A percentile compares a stretch with the other conserved stretches of the same genome.
phyloP scores from a whole-genome alignment of 1,140 invertebrate species.

The Heliconius congener region DNA sequence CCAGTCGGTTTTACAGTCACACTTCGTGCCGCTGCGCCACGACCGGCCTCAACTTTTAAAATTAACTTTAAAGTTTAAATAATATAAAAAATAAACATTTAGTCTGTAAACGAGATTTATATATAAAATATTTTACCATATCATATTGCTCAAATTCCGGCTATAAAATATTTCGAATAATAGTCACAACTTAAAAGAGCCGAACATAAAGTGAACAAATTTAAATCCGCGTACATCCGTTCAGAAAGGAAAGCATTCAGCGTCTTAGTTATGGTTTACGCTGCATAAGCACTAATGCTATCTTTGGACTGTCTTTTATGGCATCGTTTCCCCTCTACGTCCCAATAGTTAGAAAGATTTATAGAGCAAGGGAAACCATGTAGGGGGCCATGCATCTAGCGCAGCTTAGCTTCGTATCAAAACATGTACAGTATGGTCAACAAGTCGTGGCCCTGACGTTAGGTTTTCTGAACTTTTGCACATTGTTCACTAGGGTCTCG shows the following conservation, averaged over 20 bases:
- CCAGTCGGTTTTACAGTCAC: too few relatives aligned
- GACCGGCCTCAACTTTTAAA: too few relatives aligned
- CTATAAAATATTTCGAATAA: background rate
- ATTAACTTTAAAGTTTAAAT: background rate
- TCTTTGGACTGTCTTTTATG: conserved; percentile 56
- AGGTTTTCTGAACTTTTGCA: too few relatives aligned
- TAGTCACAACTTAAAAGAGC: background rate
- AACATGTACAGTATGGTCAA: background rate
- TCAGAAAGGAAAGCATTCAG: conserved; percentile 31
- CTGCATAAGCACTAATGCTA: conserved; percentile 51
- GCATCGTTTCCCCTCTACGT: conserved; percentile 50
- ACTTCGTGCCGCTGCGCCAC: too few relatives aligned
- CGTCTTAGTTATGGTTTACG: conserved; percentile 50
- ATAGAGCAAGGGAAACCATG: conserved; percentile 44
- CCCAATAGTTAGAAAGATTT: conserved; percentile 51
- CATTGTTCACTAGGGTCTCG: too few relatives aligned
- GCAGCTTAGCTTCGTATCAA: background rate
- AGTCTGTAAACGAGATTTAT: background rate
- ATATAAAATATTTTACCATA: background rate
- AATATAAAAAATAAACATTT: background rate
- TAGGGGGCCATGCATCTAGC: conserved; percentile 33
- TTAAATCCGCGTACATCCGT: conserved; percentile 21
- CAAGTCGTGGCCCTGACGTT: too few relatives aligned
- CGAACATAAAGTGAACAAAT: conserved; percentile 9
- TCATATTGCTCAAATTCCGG: too few relatives aligned